Evolutionary conservation across 2,888 invertebrate genomes (phyloP), one percentile per base, ranked within the genome.

Genomic region (Philopedon plagiatum): DNA sequence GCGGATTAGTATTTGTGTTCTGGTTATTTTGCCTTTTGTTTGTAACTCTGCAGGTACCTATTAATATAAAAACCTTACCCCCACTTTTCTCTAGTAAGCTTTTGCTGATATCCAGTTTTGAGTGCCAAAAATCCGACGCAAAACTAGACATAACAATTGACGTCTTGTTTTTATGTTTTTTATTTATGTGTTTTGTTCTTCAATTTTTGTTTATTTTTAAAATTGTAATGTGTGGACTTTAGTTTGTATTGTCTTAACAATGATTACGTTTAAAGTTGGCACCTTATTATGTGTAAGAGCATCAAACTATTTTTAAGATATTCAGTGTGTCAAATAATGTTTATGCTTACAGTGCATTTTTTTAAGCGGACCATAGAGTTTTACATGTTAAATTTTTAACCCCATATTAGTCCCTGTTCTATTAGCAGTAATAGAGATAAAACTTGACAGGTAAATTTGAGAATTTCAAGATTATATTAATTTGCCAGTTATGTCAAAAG

Each of bases 101-200:
- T 68, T 61, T 61, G 60, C 67, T 49, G 54, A 58, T 57, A 26
- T 46, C 21, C 46, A 46, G 66, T 29, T 21, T 65, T 41, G 26
- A 54, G 64, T 70, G 70, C 70, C 70, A 70, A 70, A 70, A 70
- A 64, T 58, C 39, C 19, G 37, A 57, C 51, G 60, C 66, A 29
- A 19, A 29, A 15, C 23, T 64, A 64, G 26, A 54, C 64, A 64
- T 51, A 51, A 63, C 34, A 60, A 60, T 60, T 54, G 34, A 68
- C 61, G 67, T 61, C 13, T 9, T 66, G 58, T 44, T 56, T 65
- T 56, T 46, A 34, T 61, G 54, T 54, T 61, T 49, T 46, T 61
- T 51, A 61, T 60, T 51, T 68, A 61, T 60, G 15, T 49, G 41
- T 57, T 54, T 29, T 57, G 57, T 15, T 19, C 44, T 21, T 15